Evolutionary conservation across 2,113 vertebrate genomes (phyloP), one percentile per base, ranked within the genome.

Genomic region (Monarcha castaneiventris): DNA sequence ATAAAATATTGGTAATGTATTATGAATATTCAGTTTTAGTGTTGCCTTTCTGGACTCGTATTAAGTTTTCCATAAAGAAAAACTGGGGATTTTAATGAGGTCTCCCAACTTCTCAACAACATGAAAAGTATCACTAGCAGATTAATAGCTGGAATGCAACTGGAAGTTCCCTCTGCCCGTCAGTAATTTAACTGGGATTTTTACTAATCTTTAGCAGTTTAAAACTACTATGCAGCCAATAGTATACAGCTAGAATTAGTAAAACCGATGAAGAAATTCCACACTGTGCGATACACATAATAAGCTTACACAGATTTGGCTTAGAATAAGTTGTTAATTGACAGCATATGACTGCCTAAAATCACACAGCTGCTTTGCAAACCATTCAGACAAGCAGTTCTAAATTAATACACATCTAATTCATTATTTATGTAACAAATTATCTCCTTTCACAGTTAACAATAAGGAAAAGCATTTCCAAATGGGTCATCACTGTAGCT

Each of bases 381-480:
- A 54, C 91, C 76, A 77, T 93, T 96, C 87, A 84, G 77, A 96
- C 95, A 95, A 94, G 64, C 43, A 89, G 79, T 94, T 97, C 91
- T 94, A 94, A 63, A 74, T 49, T 41, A 95, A 96, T 96, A 97
- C 88, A 89, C 84, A 79, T 93, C 95, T 90, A 93, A 96, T 97
- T 97, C 91, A 97, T 96, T 97, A 97, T 97, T 97, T 96, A 97
- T 79, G 92, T 83, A 94, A 97, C 93, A 95, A 95, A 96, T 96
- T 96, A 91, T 96, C 96, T 95, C 66, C 76, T 95, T 94, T 94
- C 84, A 74, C 74, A 87, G 90, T 72, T 92, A 94, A 91, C 92
- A 93, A 97, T 96, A 79, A 83, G 68, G 48, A 86, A 88, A 84
- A 86, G 30, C 46, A 49, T 67, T 95, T 96, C 96, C 91, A 96